Base-by-base conservation (phyloP, 2,797 vertebrate species). In the Sorex maritimensis region DNA sequence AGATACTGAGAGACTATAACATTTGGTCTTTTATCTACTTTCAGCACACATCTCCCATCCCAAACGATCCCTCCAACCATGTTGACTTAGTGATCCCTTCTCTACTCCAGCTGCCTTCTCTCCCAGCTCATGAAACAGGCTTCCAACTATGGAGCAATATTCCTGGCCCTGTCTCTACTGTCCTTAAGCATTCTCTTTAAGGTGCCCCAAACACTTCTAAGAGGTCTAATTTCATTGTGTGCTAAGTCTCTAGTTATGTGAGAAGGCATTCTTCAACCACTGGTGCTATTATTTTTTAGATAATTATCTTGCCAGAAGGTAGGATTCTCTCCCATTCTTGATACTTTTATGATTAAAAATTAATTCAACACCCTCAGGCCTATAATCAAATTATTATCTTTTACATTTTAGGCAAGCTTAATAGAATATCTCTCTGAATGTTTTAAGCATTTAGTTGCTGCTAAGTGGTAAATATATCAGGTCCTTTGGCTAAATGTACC, bases 301-400 rank as follows among this genome's bases (percentile, higher is more conserved):
- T 44, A 44, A 44, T 5, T 55, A 63, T 92, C 34, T 46, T 24
- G 71, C 49, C 9, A 41, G 75, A 68, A 91, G 61, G 68, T 91
- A 90, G 49, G 81, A 38, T 96, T 94, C 58, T 93, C 15, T 92
- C 71, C 68, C 88, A 93, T 74, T 92, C 69, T 81, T 87, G 61
- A 85, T 88, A 92, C 58, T 81, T 87, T 44, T 85, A 9, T 93
- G 75, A 88, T 96, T 96, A 95, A 95, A 95, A 95, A 92, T 96
- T 77, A 92, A 95, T 95, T 78, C 72, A 87, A 85, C 61, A 79
- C 79, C 85, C 46, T 93, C 63, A 69, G 86, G 86, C 17, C 44
- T 84, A 82, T 86, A 81, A 87, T 52, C 55, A 75, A 65, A 46
- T 84, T 89, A 93, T 91, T 96, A 84, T 86, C 72, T 52, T 95